phyloP scores from a whole-genome alignment of 1,140 invertebrate species.

The Trichogramma pretiosum region DNA sequence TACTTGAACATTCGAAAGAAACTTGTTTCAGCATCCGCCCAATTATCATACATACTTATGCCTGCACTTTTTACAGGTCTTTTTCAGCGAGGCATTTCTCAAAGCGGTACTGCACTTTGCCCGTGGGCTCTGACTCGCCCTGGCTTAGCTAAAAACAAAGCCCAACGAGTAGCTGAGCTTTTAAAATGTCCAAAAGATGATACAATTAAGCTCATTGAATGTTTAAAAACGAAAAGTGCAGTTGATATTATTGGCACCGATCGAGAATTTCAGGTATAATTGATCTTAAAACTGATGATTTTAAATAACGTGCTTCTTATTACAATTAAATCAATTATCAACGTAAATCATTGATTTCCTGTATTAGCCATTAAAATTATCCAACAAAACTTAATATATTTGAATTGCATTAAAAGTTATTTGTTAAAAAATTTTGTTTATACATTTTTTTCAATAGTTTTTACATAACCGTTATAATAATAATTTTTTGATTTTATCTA shows the following conservation, averaged over 20 bases:
- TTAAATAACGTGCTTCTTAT: too few relatives aligned
- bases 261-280: slow-evolving; percentile 50
- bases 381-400: too few relatives aligned
- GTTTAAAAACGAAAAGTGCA: slow-evolving; percentile 50
- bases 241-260: slow-evolving; percentile 54
- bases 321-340: too few relatives aligned
- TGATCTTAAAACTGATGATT: background rate
- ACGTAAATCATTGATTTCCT: too few relatives aligned
- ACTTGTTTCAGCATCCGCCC: too few relatives aligned
- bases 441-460: too few relatives aligned
- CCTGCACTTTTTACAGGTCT: slow-evolving; percentile 53
- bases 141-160: slow-evolving; percentile 52
- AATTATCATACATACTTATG: background rate
- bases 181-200: slow-evolving; percentile 47
- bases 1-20: background rate
- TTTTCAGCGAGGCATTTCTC: slow-evolving; percentile 64
- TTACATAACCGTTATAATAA: too few relatives aligned
- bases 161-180: slow-evolving; percentile 52
- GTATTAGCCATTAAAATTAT: too few relatives aligned
- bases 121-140: slow-evolving; percentile 64
- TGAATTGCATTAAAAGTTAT: too few relatives aligned
- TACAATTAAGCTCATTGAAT: slow-evolving; percentile 48
- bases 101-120: slow-evolving; percentile 70
- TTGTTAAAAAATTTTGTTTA: too few relatives aligned
- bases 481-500: too few relatives aligned